Evolutionary conservation across 2,797 vertebrate species (phyloP).

Genomic region (Muscicapa striata): DNA sequence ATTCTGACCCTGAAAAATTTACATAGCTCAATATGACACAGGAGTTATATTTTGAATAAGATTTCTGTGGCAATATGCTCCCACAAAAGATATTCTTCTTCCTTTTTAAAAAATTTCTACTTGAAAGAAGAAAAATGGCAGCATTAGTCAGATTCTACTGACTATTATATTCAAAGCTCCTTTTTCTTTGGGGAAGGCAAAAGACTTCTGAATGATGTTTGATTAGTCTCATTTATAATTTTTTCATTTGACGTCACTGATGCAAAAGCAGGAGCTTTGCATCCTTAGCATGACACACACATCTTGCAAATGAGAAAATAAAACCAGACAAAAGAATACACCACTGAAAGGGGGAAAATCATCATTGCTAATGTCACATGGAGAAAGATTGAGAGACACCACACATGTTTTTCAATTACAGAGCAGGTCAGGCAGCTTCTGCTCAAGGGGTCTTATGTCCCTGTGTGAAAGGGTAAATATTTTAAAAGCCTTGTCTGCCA

Average conservation of each 20-base stretch:
- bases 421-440: neutral
- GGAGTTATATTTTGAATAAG: conserved; percentile 10
- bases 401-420: neutral
- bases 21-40: neutral
- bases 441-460: neutral
- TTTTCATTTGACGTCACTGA: neutral
- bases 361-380: neutral
- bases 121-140: neutral
- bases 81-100: neutral
- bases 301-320: neutral
- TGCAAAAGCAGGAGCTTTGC: neutral
- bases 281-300: neutral
- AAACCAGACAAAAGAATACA: neutral
- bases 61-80: neutral
- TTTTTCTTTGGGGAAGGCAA: neutral
- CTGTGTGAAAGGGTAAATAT: neutral
- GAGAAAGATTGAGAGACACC: neutral
- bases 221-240: conserved; percentile 21
- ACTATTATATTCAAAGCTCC: neutral
- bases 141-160: conserved; percentile 27
- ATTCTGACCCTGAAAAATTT: neutral
- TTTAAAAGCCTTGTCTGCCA: neutral
- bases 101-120: neutral
- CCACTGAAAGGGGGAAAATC: neutral
- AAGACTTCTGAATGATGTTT: conserved; percentile 26